Evolutionary conservation across 2,888 invertebrate species (phyloP).

Genomic region (Hedychridium roseum): DNA sequence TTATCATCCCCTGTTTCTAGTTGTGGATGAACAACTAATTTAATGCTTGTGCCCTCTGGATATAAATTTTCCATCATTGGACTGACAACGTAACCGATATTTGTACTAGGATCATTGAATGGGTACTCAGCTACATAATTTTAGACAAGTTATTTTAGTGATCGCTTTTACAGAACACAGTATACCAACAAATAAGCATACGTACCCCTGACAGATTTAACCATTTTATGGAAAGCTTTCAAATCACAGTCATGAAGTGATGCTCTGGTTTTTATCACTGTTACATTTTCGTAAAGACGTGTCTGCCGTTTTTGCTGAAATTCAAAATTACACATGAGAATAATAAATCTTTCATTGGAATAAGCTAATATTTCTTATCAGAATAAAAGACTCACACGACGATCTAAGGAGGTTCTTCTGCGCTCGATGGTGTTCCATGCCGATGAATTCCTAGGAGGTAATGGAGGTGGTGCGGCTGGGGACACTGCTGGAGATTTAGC

Average conservation of each 20-base stretch:
- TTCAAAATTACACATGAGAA: too few relatives aligned
- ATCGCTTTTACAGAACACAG: background rate
- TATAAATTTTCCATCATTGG: slow-evolving; percentile 84
- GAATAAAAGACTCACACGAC: slow-evolving; percentile 49
- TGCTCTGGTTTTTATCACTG: slow-evolving; percentile 69
- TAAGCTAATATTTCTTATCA: slow-evolving; percentile 11
- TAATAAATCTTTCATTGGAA: too few relatives aligned
- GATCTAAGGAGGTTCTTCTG: slow-evolving; percentile 61
- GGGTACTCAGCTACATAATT: slow-evolving; percentile 71
- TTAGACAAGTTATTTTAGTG: slow-evolving; percentile 1
- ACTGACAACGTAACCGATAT: slow-evolving; percentile 89
- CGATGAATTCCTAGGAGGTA: slow-evolving; percentile 70
- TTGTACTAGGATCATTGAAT: slow-evolving; percentile 78
- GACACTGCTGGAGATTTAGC: slow-evolving; percentile 66
- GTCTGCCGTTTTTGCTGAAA: slow-evolving; percentile 67
- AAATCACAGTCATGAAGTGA: slow-evolving; percentile 80
- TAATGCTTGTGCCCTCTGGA: slow-evolving; percentile 84
- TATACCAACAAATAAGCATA: slow-evolving; percentile 30
- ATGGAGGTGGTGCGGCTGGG: slow-evolving; percentile 68
- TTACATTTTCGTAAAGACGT: slow-evolving; percentile 77
- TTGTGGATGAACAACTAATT: slow-evolving; percentile 81
- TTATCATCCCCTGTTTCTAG: slow-evolving; percentile 66
- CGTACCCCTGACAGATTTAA: slow-evolving; percentile 80
- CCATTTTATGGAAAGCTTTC: slow-evolving; percentile 83
- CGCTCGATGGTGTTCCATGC: slow-evolving; percentile 67